These are phyloP conservation scores for Pristis pectinata DNA, from an alignment of 2,797 vertebrate genomes.

Conservation along the genomic window DNA sequence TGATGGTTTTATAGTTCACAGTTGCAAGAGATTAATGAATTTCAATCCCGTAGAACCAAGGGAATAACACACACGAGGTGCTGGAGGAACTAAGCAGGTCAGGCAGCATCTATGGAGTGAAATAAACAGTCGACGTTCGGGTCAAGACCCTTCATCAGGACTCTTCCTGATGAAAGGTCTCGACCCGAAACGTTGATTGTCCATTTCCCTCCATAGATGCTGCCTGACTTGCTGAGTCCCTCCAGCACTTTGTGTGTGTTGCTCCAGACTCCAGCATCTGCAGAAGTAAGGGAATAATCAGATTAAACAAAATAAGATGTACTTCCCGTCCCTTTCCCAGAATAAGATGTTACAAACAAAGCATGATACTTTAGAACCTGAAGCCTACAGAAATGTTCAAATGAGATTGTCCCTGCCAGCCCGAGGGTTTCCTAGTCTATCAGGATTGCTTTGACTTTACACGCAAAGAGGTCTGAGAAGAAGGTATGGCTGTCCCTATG, in stretches of 20 bases:
- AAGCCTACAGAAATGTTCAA: neutral
- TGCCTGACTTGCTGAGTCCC: too few relatives aligned
- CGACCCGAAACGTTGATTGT: too few relatives aligned
- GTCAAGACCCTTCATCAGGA: too few relatives aligned
- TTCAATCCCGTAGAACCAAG: neutral
- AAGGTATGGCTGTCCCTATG: neutral
- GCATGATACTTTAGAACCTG: neutral
- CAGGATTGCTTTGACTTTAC: neutral
- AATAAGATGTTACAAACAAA: neutral
- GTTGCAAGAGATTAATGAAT: neutral
- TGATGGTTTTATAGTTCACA: neutral
- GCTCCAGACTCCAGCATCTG: too few relatives aligned
- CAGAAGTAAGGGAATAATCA: too few relatives aligned
- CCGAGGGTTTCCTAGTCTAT: neutral
- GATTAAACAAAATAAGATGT: neutral
- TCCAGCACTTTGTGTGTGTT: too few relatives aligned
- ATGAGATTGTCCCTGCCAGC: neutral
- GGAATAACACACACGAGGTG: too few relatives aligned
- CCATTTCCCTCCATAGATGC: too few relatives aligned
- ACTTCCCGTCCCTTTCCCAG: neutral
- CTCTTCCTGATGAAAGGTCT: too few relatives aligned
- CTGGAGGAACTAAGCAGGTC: too few relatives aligned
- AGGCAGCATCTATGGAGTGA: too few relatives aligned
- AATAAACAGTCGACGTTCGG: too few relatives aligned
- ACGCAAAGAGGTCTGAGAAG: neutral